phyloP scores from a whole-genome alignment of 2,113 vertebrate genomes.

The Gavialis gangeticus region DNA sequence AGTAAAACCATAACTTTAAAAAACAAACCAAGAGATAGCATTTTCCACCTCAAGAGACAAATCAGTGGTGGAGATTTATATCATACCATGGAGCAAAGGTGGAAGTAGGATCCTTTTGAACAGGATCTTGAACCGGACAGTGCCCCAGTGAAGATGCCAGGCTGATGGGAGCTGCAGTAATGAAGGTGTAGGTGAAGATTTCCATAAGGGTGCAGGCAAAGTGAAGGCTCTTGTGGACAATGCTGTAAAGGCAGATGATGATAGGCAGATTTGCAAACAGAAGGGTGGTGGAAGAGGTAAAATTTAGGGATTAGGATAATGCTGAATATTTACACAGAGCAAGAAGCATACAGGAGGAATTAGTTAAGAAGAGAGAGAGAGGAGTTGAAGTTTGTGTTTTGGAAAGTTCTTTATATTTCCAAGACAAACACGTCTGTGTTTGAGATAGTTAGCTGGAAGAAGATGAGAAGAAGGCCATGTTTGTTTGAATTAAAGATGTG shows the following conservation, averaged over 20 bases:
- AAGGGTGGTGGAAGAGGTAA: not conserved
- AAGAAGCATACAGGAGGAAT: not conserved
- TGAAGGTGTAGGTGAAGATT: not conserved
- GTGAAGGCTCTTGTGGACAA: not conserved
- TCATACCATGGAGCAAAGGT: not conserved
- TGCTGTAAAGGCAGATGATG: not conserved
- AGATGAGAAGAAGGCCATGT: not conserved
- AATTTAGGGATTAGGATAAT: not conserved
- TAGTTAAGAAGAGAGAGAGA: not conserved
- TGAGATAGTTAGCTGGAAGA: not conserved
- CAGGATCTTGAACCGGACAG: not conserved
- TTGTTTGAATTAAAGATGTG: not conserved
- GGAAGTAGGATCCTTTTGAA: not conserved
- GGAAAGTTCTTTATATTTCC: not conserved
- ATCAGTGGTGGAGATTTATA: not conserved
- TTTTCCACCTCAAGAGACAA: not conserved
- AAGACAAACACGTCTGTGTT: not conserved
- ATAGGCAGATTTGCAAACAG: not conserved
- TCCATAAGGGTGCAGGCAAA: not conserved
- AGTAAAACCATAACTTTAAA: too few relatives aligned
- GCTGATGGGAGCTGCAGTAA: not conserved
- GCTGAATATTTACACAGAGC: not conserved
- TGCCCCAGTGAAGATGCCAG: fast-evolving
- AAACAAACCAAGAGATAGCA: fast-evolving
- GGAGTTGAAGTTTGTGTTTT: not conserved